Evolutionary conservation across 2,888 invertebrate species (phyloP), one percentile per base, ranked within the genome.

Genomic region (Doris montereyensis): DNA sequence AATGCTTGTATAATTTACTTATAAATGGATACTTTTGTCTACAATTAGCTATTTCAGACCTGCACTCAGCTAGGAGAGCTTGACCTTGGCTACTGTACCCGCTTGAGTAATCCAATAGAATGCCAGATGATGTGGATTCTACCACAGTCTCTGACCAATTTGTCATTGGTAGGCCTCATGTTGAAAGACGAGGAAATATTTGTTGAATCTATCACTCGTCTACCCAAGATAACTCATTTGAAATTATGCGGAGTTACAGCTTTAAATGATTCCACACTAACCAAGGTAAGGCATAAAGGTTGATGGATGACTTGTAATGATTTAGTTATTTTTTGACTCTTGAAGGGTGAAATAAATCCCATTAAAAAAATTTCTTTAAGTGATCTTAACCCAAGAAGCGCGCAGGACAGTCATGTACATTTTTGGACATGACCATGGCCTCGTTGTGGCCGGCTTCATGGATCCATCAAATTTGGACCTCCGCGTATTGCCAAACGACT

Each of bases 51-150:
- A 28, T 85, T 86, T 73, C 86, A 87, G 78, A 84, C 86, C 4
- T 90, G 89, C 81, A 84, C 83, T 30, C 82, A 82, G 41, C 81
- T 90, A 28, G 81, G 85, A 60, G 77, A 76, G 3, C 82, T 90
- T 62, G 89, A 90, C 79, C 81, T 90, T 58, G 88, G 89, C 1
- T 90, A 88, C 84, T 89, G 89, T 80, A 86, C 81, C 68, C 81
- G 84, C 13, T 79, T 89, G 52, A 82, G 85, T 24, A 71, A 79
- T 4, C 26, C 78, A n/a, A 85, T 86, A n/a, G 85, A 85, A 60
- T 82, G 82, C 62, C 84, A 88, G 75, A 84, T 84, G 1, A 78
- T 89, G 10, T 86, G 86, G 86, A 85, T 84, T 4, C 83, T 90
- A n/a, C 89, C 89, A 0, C 85, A 84, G 8, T 82, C 85, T 0